These are phyloP conservation scores for Amblyjoppa proteus DNA, from an alignment of 2,888 invertebrate genomes.

Conservation along the genomic window DNA sequence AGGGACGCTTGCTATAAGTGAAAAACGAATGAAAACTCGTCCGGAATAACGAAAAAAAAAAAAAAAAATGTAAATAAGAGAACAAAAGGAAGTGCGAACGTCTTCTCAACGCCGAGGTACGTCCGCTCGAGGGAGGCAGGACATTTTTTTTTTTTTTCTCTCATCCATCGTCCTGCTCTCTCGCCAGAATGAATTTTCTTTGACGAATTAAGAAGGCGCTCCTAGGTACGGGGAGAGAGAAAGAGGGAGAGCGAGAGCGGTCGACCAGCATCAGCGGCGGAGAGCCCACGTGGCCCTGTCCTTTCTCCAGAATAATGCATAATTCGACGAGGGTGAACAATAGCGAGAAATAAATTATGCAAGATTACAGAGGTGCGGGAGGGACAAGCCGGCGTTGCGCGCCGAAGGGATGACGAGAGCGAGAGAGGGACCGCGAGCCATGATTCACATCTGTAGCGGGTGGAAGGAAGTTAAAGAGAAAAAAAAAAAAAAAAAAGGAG, in stretches of 20 bases:
- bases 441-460: slow-evolving; percentile 18
- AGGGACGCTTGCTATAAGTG: not conserved
- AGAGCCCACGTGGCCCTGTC: slow-evolving; percentile 57
- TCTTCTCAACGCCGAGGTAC: slow-evolving; percentile 34
- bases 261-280: slow-evolving; percentile 39
- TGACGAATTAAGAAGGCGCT: slow-evolving; percentile 77
- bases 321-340: slow-evolving; percentile 81
- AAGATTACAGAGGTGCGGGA: slow-evolving; percentile 83
- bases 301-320: slow-evolving; percentile 79
- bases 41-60: slow-evolving; percentile 42
- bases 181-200: slow-evolving; percentile 74
- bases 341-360: slow-evolving; percentile 85
- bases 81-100: slow-evolving; percentile 60
- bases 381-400: slow-evolving; percentile 44
- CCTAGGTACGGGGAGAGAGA: slow-evolving; percentile 59
- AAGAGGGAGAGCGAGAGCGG: not conserved
- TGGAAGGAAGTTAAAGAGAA: slow-evolving; percentile 34
- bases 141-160: slow-evolving; percentile 51
- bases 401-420: slow-evolving; percentile 51
- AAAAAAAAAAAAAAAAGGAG: slow-evolving; percentile 25
- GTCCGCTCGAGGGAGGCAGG: slow-evolving; percentile 38
- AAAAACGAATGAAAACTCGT: slow-evolving; percentile 25
- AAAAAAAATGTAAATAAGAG: slow-evolving; percentile 59
- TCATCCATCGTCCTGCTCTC: slow-evolving; percentile 35
- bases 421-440: slow-evolving; percentile 20